Evolutionary conservation across 2,888 invertebrate species (phyloP).

Genomic region (Watsonalla binaria): DNA sequence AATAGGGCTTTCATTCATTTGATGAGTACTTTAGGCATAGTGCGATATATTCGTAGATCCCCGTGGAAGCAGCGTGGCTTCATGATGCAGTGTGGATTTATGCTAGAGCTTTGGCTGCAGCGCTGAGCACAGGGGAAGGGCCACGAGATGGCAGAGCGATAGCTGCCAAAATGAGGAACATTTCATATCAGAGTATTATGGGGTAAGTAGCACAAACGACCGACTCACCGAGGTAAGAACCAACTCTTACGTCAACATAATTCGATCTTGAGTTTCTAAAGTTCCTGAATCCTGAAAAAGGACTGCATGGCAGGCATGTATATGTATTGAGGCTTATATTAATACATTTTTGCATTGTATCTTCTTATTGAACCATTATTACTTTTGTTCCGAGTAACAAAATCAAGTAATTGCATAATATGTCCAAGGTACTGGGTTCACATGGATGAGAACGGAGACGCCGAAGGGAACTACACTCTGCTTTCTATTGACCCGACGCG

Average conservation of each 20-base stretch:
- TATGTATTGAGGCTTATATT: too few relatives aligned
- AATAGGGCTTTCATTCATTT: not conserved
- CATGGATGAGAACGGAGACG: constrained; percentile 95
- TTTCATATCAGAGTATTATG: constrained; percentile 90
- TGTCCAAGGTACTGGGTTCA: constrained; percentile 89
- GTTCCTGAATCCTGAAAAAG: not conserved
- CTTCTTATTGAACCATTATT: too few relatives aligned
- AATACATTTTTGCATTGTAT: too few relatives aligned
- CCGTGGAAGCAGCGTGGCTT: constrained; percentile 93
- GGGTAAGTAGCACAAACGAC: constrained; percentile 78
- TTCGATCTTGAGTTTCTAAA: not conserved
- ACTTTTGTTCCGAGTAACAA: too few relatives aligned
- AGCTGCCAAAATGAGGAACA: constrained; percentile 85
- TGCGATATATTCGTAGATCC: constrained; percentile 77
- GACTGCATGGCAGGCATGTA: too few relatives aligned
- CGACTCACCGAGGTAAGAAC: not conserved
- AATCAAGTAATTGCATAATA: too few relatives aligned
- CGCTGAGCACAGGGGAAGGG: constrained; percentile 82
- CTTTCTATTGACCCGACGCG: constrained; percentile 77
- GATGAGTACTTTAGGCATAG: not conserved
- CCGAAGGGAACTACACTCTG: constrained; percentile 95
- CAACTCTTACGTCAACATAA: not conserved
- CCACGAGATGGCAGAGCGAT: constrained; percentile 91
- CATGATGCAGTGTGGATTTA: constrained; percentile 97
- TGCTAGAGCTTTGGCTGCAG: constrained; percentile 86